Evolutionary conservation across 2,888 invertebrate species (phyloP).

Genomic region (Blastobasis adustella): DNA sequence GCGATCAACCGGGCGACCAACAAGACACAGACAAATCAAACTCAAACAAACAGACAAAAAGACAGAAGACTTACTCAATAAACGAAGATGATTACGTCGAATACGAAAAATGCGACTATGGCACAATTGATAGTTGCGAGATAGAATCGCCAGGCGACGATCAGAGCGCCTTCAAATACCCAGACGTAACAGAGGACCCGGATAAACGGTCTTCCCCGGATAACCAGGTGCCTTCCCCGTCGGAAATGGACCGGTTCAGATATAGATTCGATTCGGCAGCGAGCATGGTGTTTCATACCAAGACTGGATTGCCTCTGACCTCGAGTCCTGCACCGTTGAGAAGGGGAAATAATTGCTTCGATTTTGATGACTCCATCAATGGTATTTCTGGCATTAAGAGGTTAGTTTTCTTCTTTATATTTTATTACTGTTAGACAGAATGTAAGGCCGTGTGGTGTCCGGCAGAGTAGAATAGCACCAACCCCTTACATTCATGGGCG

Average conservation of each 20-base stretch:
- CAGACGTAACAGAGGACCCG: conserved; percentile 22
- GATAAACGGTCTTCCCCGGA: conserved; percentile 15
- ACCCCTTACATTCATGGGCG: no score
- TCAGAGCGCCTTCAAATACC: conserved; percentile 36
- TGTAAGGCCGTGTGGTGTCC: no score
- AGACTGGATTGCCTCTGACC: conserved; percentile 87
- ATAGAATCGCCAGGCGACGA: conserved; percentile 40
- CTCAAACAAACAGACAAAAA: conserved; percentile 40
- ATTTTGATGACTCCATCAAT: conserved; percentile 87
- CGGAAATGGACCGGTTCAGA: conserved; percentile 82
- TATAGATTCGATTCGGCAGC: conserved; percentile 85
- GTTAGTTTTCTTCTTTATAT: conserved; percentile 50
- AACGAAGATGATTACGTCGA: conserved; percentile 52
- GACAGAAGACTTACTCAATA: conserved; percentile 56
- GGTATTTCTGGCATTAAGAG: conserved; percentile 88
- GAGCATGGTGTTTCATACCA: conserved; percentile 87
- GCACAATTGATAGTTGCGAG: conserved; percentile 48
- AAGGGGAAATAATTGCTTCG: conserved; percentile 85
- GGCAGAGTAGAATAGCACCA: no score
- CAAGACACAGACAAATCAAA: conserved; percentile 12
- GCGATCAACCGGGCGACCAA: conserved; percentile 31
- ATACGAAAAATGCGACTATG: conserved; percentile 64
- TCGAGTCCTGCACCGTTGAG: conserved; percentile 91
- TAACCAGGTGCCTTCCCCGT: conserved; percentile 78
- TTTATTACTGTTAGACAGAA: neutral